Conservation (phyloP, 2,113 vertebrate species). For the Atrichornis clamosus region DNA sequence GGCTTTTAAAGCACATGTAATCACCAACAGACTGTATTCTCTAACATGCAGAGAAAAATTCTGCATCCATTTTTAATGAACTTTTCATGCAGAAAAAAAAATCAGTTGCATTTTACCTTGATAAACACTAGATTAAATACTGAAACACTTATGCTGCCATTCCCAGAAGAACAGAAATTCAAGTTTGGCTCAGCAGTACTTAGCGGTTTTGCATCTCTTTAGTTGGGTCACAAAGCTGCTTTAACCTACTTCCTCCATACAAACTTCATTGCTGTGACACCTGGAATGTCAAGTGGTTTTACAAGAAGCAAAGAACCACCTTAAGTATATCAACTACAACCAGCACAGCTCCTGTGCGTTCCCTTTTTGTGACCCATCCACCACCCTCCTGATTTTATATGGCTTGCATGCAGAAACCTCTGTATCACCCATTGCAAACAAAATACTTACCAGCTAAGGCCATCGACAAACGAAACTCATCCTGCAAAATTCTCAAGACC, state of each 20-base stretch:
- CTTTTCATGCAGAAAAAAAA: not conserved
- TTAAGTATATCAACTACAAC: not conserved
- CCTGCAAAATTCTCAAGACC: slow-evolving; percentile 86
- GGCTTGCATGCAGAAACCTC: not conserved
- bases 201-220: not conserved
- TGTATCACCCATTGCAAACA: not conserved
- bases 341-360: not conserved
- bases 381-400: not conserved
- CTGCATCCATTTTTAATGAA: not conserved
- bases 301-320: not conserved
- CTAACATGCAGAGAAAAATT: not conserved
- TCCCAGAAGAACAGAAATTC: not conserved
- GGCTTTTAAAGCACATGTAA: not conserved
- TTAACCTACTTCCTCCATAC: not conserved
- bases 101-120: not conserved
- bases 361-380: not conserved
- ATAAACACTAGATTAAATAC: not conserved
- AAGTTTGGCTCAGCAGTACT: not conserved
- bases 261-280: not conserved
- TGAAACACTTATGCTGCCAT: not conserved
- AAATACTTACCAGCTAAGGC: slow-evolving; percentile 80
- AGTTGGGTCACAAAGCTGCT: not conserved
- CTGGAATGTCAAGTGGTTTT: not conserved
- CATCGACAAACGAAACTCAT: slow-evolving; percentile 89
- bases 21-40: not conserved